Conservation (phyloP, 1,140 invertebrate genomes). For the Pseudomyrmex sp. region DNA sequence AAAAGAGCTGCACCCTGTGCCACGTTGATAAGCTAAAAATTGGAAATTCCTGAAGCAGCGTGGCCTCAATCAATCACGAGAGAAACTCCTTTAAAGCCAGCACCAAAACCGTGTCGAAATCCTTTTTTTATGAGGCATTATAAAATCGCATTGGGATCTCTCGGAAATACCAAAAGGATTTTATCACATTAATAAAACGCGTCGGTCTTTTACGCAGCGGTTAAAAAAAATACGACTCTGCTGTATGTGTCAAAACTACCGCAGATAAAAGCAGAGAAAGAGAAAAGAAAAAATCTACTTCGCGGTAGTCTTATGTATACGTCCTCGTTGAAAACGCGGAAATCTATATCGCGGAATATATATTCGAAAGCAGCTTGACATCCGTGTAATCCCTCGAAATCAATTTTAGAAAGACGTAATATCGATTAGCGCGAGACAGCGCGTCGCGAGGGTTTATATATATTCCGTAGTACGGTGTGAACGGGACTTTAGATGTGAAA, state of each 20-base stretch:
- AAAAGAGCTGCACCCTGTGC: background rate
- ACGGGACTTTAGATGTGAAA: constrained; percentile 60
- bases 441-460: background rate
- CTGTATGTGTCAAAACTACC: too few relatives aligned
- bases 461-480: constrained; percentile 4
- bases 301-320: too few relatives aligned
- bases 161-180: background rate
- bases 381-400: constrained; percentile 8
- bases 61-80: background rate
- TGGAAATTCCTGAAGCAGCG: constrained; percentile 18
- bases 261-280: too few relatives aligned
- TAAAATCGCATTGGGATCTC: constrained; percentile 9
- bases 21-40: constrained; percentile 19
- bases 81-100: constrained; percentile 2
- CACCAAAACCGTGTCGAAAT: background rate
- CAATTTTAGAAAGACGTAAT: constrained; percentile 21
- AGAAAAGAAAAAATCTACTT: background rate
- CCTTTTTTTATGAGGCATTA: background rate
- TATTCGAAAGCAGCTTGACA: background rate
- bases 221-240: too few relatives aligned
- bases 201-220: too few relatives aligned
- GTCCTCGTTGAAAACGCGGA: too few relatives aligned
- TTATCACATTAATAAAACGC: too few relatives aligned
- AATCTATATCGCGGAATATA: background rate
- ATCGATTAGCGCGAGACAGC: background rate